A percentile compares a stretch with the other conserved stretches of the same genome.
Conservation (phyloP, 2,797 vertebrate species). For the Hephaestus fuliginosus region DNA sequence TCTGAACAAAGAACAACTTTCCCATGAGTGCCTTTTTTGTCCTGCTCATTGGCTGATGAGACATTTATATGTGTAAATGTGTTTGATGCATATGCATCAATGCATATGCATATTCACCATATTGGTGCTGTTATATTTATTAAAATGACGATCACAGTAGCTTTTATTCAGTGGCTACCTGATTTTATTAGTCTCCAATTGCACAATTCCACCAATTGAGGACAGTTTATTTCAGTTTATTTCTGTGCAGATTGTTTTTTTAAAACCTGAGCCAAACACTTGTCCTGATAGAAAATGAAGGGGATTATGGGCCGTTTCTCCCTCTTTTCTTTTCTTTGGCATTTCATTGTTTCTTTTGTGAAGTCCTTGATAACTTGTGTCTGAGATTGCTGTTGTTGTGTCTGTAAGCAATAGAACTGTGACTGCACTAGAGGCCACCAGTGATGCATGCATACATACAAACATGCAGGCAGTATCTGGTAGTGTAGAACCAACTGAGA, state of each 20-base stretch:
- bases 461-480: neutral
- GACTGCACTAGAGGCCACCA: conserved; percentile 44
- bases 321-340: neutral
- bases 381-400: conserved; percentile 60
- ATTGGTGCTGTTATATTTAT: conserved; percentile 87
- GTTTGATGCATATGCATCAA: no score
- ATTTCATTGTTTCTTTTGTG: conserved; percentile 36
- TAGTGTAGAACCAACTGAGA: conserved; percentile 8
- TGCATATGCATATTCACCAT: conserved; percentile 81
- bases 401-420: conserved; percentile 48
- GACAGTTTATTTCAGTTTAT: conserved; percentile 60
- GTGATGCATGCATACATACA: conserved; percentile 4
- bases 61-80: conserved; percentile 52
- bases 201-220: conserved; percentile 68
- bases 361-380: conserved; percentile 53
- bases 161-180: conserved; percentile 57
- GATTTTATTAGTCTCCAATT: conserved; percentile 64
- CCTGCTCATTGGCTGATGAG: conserved; percentile 29
- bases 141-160: conserved; percentile 74
- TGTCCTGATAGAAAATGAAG: conserved; percentile 60
- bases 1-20: conserved; percentile 48
- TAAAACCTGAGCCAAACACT: conserved; percentile 70
- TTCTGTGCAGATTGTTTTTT: conserved; percentile 56
- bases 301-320: conserved; percentile 23
- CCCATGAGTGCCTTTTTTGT: conserved; percentile 34